phyloP scores from a whole-genome alignment of 2,888 invertebrate genomes.

The Leptinotarsa rubiginosa region DNA sequence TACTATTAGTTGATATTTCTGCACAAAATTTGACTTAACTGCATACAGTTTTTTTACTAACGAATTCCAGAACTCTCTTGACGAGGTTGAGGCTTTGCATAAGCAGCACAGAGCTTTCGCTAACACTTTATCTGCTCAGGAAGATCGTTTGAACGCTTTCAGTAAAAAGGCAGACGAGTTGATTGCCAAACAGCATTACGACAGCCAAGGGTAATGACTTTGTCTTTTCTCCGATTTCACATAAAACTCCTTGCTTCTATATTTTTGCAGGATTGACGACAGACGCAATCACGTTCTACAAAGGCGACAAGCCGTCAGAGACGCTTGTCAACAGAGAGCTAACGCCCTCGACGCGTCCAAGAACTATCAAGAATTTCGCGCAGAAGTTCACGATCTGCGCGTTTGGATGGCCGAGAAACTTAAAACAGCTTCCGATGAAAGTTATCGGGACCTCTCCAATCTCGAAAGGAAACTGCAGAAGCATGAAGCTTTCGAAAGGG shows the following conservation, averaged over 20 bases:
- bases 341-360: conserved; percentile 85
- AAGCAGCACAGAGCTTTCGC: conserved; percentile 95
- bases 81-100: conserved; percentile 91
- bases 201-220: conserved; percentile 75
- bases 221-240: conserved; percentile 4
- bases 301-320: conserved; percentile 80
- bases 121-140: conserved; percentile 91
- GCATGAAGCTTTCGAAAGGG: conserved; percentile 96
- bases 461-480: conserved; percentile 92
- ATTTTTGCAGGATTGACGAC: conserved; percentile 72
- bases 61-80: conserved; percentile 78
- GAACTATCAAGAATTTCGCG: conserved; percentile 92
- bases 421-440: conserved; percentile 91
- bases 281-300: conserved; percentile 81
- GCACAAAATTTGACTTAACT: background rate
- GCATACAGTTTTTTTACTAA: conserved; percentile 13
- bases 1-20: background rate
- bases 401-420: conserved; percentile 94
- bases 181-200: conserved; percentile 83
- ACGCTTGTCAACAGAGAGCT: conserved; percentile 79
- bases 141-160: conserved; percentile 87
- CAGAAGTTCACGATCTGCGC: conserved; percentile 90
- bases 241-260: conserved; percentile 28
- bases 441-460: conserved; percentile 90
- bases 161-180: conserved; percentile 85